Percentiles rank a stretch among this genome's conserved stretches.
Conservation (phyloP, 2,888 invertebrate genomes). For the Hoplodrina blanda region DNA sequence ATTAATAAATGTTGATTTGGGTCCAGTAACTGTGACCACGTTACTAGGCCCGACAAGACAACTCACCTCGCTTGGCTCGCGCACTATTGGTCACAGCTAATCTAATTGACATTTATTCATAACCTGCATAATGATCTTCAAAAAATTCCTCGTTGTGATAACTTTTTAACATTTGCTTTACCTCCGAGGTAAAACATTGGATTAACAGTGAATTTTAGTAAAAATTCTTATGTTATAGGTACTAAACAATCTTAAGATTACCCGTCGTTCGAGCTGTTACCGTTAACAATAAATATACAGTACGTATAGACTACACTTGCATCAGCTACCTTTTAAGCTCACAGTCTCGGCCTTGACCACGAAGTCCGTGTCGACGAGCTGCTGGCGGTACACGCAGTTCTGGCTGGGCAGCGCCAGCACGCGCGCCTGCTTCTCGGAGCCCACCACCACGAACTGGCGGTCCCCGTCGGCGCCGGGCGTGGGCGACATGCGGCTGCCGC, state of each 20-base stretch:
- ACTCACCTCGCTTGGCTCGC: too few relatives aligned
- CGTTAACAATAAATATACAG: too few relatives aligned
- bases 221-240: too few relatives aligned
- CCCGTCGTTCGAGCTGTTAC: background rate
- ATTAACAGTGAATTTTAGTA: background rate
- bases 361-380: constrained; percentile 97
- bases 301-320: background rate
- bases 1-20: too few relatives aligned
- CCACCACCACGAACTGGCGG: constrained; percentile 97
- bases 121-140: too few relatives aligned
- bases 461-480: constrained; percentile 92
- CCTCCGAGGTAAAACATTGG: background rate
- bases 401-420: constrained; percentile 98
- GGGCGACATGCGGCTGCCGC: constrained; percentile 94
- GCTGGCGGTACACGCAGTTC: constrained; percentile 97
- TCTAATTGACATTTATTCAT: too few relatives aligned
- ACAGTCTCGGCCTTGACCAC: constrained; percentile 98
- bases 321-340: constrained; percentile 95
- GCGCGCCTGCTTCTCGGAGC: constrained; percentile 98
- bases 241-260: background rate
- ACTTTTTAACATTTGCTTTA: too few relatives aligned
- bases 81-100: too few relatives aligned
- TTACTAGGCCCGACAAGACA: too few relatives aligned
- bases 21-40: too few relatives aligned
- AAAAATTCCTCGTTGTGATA: too few relatives aligned